Evolutionary conservation across 2,113 vertebrate genomes (phyloP), one percentile per base, ranked within the genome.

Genomic region (Nothobranchius furzeri): DNA sequence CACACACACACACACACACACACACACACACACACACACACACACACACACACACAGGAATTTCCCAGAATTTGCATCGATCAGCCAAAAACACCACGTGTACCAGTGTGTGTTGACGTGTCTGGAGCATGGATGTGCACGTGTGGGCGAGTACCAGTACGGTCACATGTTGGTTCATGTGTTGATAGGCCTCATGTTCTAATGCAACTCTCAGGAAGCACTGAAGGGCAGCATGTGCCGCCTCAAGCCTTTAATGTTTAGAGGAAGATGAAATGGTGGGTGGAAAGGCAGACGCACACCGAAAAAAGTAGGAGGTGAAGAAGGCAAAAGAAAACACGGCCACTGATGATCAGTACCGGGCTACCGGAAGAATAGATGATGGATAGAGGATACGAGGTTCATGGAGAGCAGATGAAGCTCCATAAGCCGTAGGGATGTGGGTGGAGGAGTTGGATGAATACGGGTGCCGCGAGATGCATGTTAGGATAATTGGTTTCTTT

Each of bases 401-500:
- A 82, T 76, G 70, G 68, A 65, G 79, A 77, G 56, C 60, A 69
- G 70, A 51, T 51, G 70, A 69, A 70, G 60, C 54, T 73, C 47
- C 57, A 68, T 61, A 56, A 66, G 66, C 83, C 75, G 46, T 67
- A 60, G 52, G 71, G 68, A 64, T 75, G 59, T 75, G 48, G 52
- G 58, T 43, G 56, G 57, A 78, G 76, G 47, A 10, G 70, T 59
- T 1, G 30, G 25, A 59, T 12, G 55, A 65, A 60, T 13, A 50
- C 59, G 51, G 68, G 60, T 71, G 66, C 81, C 12, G 36, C 64
- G 56, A 73, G 61, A 35, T 68, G 68, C 62, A 81, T 77, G 75
- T 79, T 68, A 35, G 59, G 61, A 78, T 78, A 82, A 86, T 70
- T 84, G 75, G 64, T 58, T 87, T 67, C 49, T 65, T 85, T 81